phyloP scores from a whole-genome alignment of 1,140 invertebrate species.

The Apis dorsata region DNA sequence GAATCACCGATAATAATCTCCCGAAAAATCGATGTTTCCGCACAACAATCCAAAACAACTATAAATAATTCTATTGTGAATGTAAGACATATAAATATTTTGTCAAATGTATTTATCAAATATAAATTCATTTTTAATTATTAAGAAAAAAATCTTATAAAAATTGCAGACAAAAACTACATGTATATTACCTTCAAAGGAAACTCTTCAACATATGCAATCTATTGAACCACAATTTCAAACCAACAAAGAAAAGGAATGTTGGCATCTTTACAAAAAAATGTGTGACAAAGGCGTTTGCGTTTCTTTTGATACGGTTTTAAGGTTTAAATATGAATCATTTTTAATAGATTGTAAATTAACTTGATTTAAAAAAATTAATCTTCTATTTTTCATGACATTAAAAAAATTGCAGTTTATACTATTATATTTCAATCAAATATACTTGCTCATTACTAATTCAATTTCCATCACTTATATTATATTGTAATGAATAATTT shows the following conservation, averaged over 20 bases:
- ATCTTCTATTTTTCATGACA: neutral
- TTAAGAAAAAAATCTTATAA: neutral
- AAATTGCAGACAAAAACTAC: slow-evolving; percentile 16
- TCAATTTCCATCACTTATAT: too few relatives aligned
- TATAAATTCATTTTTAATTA: neutral
- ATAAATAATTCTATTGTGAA: neutral
- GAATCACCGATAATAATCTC: neutral
- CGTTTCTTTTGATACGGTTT: slow-evolving; percentile 85
- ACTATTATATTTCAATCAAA: too few relatives aligned
- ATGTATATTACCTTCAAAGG: slow-evolving; percentile 7
- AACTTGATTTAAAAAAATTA: neutral
- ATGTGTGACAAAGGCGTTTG: slow-evolving; percentile 87
- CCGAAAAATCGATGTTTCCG: slow-evolving; percentile 6
- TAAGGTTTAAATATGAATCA: slow-evolving; percentile 75
- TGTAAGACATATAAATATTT: slow-evolving; percentile 8
- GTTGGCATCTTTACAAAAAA: slow-evolving; percentile 84
- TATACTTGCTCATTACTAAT: too few relatives aligned
- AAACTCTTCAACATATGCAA: slow-evolving; percentile 11
- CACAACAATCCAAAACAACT: neutral
- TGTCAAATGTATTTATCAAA: neutral
- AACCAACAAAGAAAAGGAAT: slow-evolving; percentile 83
- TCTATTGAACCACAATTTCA: slow-evolving; percentile 70
- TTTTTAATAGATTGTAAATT: slow-evolving; percentile 18
- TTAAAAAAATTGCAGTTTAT: neutral
- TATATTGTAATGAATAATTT: too few relatives aligned